Evolutionary conservation across 1,140 invertebrate genomes (phyloP).

Genomic region (Eubasilissa regina): DNA sequence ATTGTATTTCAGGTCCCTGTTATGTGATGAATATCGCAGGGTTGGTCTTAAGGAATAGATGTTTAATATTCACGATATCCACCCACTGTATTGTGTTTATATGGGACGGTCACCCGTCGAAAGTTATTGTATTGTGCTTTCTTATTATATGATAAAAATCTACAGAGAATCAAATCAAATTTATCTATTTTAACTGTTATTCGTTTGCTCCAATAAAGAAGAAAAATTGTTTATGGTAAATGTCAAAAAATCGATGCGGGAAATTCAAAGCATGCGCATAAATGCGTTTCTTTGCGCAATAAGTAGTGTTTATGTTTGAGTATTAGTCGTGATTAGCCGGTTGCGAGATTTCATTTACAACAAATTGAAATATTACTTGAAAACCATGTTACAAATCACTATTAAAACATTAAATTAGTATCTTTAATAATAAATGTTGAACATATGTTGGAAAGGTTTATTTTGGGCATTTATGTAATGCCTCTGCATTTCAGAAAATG

Average conservation of each 20-base stretch:
- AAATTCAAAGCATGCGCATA: slow-evolving; percentile 52
- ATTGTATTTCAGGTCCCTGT: no score
- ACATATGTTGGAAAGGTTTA: not conserved
- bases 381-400: slow-evolving; percentile 8
- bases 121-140: no score
- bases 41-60: no score
- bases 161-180: no score
- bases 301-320: slow-evolving; percentile 49
- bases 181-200: not conserved
- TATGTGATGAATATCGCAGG: no score
- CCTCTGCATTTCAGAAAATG: slow-evolving; percentile 16
- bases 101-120: no score
- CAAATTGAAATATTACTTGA: not conserved
- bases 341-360: slow-evolving; percentile 38
- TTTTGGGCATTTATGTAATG: not conserved
- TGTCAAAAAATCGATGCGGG: slow-evolving; percentile 52
- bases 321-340: slow-evolving; percentile 46
- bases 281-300: slow-evolving; percentile 35
- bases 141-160: no score
- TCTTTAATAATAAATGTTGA: not conserved
- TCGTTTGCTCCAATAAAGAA: not conserved
- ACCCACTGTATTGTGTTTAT: no score
- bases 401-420: slow-evolving; percentile 1
- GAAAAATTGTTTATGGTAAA: slow-evolving; percentile 30
- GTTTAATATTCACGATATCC: no score